Evolutionary conservation across 2,888 invertebrate genomes (phyloP).

Genomic region (Nephrotoma guestfalica): DNA sequence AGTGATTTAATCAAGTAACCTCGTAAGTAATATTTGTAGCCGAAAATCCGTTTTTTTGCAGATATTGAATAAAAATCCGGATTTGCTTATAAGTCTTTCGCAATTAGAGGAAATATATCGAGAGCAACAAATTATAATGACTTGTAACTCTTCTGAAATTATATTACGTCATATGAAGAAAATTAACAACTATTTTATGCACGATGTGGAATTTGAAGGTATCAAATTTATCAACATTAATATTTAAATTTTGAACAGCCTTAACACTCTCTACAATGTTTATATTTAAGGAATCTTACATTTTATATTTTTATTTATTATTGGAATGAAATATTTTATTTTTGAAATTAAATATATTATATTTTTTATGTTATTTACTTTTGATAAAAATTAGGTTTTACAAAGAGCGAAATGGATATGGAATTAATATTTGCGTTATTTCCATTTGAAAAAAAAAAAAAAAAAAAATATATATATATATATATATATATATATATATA

Average conservation of each 20-base stretch:
- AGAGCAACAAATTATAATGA: background rate
- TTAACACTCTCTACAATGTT: too few relatives aligned
- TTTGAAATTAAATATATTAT: background rate
- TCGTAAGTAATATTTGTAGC: background rate
- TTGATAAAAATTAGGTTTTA: too few relatives aligned
- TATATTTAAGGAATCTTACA: too few relatives aligned
- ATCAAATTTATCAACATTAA: background rate
- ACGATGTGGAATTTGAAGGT: background rate
- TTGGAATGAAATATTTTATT: background rate
- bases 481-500: too few relatives aligned
- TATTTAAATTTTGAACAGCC: background rate
- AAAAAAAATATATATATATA: too few relatives aligned
- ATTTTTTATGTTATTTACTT: background rate
- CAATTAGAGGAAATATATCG: background rate
- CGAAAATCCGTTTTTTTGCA: background rate
- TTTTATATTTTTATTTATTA: background rate
- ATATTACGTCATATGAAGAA: background rate
- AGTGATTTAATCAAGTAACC: background rate
- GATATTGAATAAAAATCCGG: background rate
- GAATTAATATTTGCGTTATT: too few relatives aligned
- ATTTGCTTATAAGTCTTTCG: background rate
- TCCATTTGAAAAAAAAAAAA: too few relatives aligned
- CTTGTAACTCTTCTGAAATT: background rate
- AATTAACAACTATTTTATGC: background rate
- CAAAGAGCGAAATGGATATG: too few relatives aligned